Conservation (phyloP, 1,140 invertebrate species). For the Anthonomus grandis region DNA sequence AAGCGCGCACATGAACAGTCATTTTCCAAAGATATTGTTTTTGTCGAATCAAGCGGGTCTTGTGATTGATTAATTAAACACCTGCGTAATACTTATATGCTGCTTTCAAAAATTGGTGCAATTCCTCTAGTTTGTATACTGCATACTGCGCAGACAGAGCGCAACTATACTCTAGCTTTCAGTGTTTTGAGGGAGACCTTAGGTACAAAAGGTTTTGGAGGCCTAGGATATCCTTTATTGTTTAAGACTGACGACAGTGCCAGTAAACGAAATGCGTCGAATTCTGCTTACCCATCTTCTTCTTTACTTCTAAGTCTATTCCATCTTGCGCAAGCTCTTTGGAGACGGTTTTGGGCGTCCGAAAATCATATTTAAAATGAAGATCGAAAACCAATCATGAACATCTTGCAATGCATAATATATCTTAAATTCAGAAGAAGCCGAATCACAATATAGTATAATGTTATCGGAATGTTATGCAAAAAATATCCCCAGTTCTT, state of each 20-base stretch:
- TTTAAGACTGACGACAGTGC: slow-evolving; percentile 8
- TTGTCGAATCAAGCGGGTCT: slow-evolving; percentile 1
- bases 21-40: slow-evolving; percentile 1
- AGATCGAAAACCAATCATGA: slow-evolving; percentile 4
- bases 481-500: slow-evolving; percentile 7
- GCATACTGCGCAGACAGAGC: slow-evolving; percentile 6
- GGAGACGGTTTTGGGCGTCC: slow-evolving; percentile 2
- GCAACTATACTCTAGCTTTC: slow-evolving; percentile 10
- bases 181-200: slow-evolving; percentile 2
- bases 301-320: slow-evolving; percentile 1
- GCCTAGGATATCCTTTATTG: not conserved
- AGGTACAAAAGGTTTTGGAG: slow-evolving; percentile 7
- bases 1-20: slow-evolving; percentile 1
- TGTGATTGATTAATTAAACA: slow-evolving; percentile 6
- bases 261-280: slow-evolving; percentile 1
- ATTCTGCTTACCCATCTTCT: slow-evolving; percentile 4
- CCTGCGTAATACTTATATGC: slow-evolving; percentile 5
- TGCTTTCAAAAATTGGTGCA: slow-evolving; percentile 2
- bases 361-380: slow-evolving; percentile 9
- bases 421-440: slow-evolving; percentile 1
- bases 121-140: slow-evolving; percentile 9
- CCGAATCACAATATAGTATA: slow-evolving; percentile 1
- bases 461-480: not conserved
- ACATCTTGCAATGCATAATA: slow-evolving; percentile 1
- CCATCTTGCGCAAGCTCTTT: slow-evolving; percentile 5